These are phyloP conservation scores for Turdus rufiventris DNA, from an alignment of 2,113 vertebrate species.

Conservation along the genomic window DNA sequence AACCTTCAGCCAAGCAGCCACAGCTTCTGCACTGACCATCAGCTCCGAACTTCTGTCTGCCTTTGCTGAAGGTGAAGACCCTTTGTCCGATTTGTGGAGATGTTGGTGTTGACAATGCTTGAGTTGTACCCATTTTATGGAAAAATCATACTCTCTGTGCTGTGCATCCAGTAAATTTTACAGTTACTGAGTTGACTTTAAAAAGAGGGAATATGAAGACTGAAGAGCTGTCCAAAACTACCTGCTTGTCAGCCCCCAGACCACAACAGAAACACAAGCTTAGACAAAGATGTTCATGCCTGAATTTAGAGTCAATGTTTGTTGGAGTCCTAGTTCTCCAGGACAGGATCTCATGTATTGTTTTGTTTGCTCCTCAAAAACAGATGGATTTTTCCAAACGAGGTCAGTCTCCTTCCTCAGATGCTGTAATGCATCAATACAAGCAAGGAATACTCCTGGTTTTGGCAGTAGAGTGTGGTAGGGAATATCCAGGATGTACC, in stretches of 20 bases:
- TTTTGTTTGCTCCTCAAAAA: not conserved
- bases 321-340: not conserved
- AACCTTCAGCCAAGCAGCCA: not conserved
- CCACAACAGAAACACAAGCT: not conserved
- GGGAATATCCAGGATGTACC: not conserved
- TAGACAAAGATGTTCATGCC: not conserved
- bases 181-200: not conserved
- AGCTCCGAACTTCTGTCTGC: not conserved
- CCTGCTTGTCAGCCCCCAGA: not conserved
- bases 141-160: not conserved
- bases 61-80: not conserved
- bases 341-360: not conserved
- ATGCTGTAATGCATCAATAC: not conserved
- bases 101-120: not conserved
- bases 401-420: not conserved
- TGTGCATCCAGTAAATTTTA: not conserved
- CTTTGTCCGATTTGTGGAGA: not conserved
- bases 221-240: not conserved
- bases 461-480: not conserved
- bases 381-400: not conserved
- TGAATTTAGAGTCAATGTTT: not conserved
- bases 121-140: not conserved
- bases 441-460: not conserved
- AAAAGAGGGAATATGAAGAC: not conserved
- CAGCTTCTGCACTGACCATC: not conserved